phyloP scores from a whole-genome alignment of 2,113 vertebrate genomes.

The Campylomormyrus tamandua region DNA sequence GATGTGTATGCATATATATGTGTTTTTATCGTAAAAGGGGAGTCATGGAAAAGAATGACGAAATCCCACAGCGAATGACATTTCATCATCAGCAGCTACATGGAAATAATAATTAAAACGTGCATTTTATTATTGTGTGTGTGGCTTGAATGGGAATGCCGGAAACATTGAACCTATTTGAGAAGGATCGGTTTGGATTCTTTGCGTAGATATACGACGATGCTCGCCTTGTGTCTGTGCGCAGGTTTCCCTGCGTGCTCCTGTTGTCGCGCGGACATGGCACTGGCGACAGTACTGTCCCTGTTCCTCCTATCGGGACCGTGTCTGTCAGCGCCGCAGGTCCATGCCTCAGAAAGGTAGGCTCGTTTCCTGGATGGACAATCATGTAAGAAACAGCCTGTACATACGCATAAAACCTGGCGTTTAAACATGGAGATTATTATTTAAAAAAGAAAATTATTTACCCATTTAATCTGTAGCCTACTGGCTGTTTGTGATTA shows the following conservation, averaged over 20 bases:
- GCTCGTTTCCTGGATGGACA: background rate
- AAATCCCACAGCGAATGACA: background rate
- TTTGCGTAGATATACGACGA: background rate
- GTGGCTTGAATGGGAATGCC: background rate
- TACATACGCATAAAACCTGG: background rate
- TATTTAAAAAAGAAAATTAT: background rate
- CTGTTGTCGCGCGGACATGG: constrained; percentile 16
- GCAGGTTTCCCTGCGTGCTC: constrained; percentile 31
- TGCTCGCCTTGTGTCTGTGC: constrained; percentile 1
- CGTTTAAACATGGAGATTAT: background rate
- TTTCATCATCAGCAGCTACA: background rate
- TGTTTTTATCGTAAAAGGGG: background rate
- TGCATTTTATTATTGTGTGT: background rate
- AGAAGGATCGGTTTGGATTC: background rate
- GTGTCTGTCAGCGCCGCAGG: constrained; percentile 47
- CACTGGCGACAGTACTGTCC: constrained; percentile 31
- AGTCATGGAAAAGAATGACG: background rate
- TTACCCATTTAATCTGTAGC: background rate
- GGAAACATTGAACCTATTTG: background rate
- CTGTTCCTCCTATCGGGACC: constrained; percentile 39
- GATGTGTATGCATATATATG: background rate
- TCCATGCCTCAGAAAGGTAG: constrained; percentile 41
- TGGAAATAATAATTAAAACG: background rate
- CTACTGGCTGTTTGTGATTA: background rate
- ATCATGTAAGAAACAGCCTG: background rate